phyloP scores from a whole-genome alignment of 64 coral and sea anemone species.

The Montipora capricornis region DNA sequence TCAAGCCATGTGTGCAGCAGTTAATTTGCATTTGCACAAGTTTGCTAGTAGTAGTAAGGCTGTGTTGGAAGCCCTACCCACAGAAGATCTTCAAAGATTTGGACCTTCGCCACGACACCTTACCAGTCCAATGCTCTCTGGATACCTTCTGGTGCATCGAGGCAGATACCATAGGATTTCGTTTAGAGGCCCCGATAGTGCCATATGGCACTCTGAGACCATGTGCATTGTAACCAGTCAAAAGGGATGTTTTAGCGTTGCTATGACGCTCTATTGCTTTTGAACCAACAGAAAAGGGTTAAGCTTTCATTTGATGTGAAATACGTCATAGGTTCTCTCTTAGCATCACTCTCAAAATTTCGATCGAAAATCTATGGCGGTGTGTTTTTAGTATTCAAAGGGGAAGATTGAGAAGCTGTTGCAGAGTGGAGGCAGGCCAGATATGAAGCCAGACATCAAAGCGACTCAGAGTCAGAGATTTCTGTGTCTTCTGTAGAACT shows the following conservation, averaged over 20 bases:
- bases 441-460: neutral
- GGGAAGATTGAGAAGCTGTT: neutral
- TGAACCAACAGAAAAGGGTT: slow-evolving; percentile 30
- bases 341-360: neutral
- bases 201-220: neutral
- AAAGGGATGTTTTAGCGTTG: neutral
- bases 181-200: neutral
- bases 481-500: neutral
- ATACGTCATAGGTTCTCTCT: neutral
- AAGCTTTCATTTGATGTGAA: neutral
- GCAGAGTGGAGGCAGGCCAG: neutral
- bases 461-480: slow-evolving; percentile 31
- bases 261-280: neutral
- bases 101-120: slow-evolving; percentile 42
- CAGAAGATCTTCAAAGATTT: slow-evolving; percentile 3
- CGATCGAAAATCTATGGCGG: neutral
- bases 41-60: slow-evolving; percentile 51
- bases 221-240: slow-evolving; percentile 14
- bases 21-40: slow-evolving; percentile 52
- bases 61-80: slow-evolving; percentile 9
- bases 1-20: slow-evolving; percentile 21
- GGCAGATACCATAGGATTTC: slow-evolving; percentile 58
- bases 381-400: neutral
- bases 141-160: slow-evolving; percentile 67
- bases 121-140: slow-evolving; percentile 55